Evolutionary conservation across 35 echinoderm and acorn worm genomes (phyloP), one percentile per base, ranked within the genome.

Genomic region (Apostichopus californicus): DNA sequence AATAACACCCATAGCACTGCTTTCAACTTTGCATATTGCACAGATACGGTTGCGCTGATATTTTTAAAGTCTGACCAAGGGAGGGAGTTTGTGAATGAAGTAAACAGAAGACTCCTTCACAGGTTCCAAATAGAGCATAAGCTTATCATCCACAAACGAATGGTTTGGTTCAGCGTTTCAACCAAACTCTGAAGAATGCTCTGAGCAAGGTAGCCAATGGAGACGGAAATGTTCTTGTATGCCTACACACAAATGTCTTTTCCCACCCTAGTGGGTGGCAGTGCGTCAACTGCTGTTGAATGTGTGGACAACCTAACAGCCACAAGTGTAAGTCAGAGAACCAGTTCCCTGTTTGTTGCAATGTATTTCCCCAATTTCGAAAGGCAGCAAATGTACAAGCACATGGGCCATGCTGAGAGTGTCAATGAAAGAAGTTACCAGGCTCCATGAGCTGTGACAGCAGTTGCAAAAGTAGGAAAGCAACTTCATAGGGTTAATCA

Each of bases 241-340:
- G 64, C 90, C 55, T 57, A 79, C 72, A 91, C 90, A 34, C 72
- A 79, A 24, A 57, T 77, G 55, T 91, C 90, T 52, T 18, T 55
- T 20, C 13, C 18, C 88, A 90, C 72, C 64, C 72, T 6, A 73
- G 64, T 90, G 90, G 90, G 5, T 80, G 54, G 56, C 90, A 91
- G 55, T 77, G 72, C 21, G 57, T 70, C n/a, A 81, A 56, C 73
- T 23, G 78, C 11, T 26, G 75, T 91, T 55, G 61, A 90, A 77
- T 73, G 72, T 75, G 25, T 57, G 8, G 55, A 91, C 54, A 91
- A 79, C 20, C 18, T 91, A 77, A 91, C 90, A 79, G 90, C 90
- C n/a, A 91, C 90, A 59, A 91, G 72, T 52, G 77, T 79, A 2
- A 57, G 90, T 6, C 90, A 91, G 53, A 55, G 53, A 23, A 79